Evolutionary conservation across 2,797 vertebrate genomes (phyloP), one percentile per base, ranked within the genome.

Genomic region (Urosaurus nigricauda): DNA sequence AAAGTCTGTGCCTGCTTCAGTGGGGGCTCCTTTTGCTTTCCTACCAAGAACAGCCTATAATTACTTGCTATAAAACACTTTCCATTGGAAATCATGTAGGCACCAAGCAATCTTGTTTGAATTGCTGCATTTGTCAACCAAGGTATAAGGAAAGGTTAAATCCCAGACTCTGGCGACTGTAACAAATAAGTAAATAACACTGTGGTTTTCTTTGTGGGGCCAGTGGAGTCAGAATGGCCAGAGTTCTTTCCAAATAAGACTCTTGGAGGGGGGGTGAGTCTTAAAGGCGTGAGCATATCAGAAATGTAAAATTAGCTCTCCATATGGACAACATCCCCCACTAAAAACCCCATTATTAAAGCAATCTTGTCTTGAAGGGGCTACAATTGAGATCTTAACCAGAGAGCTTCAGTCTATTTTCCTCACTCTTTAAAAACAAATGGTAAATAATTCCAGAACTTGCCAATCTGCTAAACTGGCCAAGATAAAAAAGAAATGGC

Each of bases 111-210:
- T 70, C 56, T 37, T 40, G 19, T 74, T 79, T 75, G 86, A 82
- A 53, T 73, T n/a, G 63, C 60, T 84, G 60, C 79, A 53, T 83
- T 78, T 89, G 78, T 89, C 84, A 70, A 86, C 58, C 65, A 40
- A 83, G 79, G 56, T 86, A 86, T 47, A 56, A 35, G 51, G 71
- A 70, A 47, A 89, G 71, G 84, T 86, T 86, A 86, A 83, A 75
- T 58, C 56, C 32, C n/a, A 86, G 71, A 58, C 21, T 74, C 84
- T 89, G 88, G 88, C 58, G 65, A 68, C 84, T 5, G 75, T 58
- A 83, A 82, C 70, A 82, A 86, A 89, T 82, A 86, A 86, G 79
- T 77, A 86, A 83, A 86, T 77, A 89, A 89, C 63, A 47, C 79
- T 56, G 84, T 77, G 84, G 79, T 70, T 60, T 86, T 77, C 79